Percentiles rank a stretch among this genome's conserved stretches.
Conservation (phyloP, 1,140 invertebrate species). For the Uloborus diversus region DNA sequence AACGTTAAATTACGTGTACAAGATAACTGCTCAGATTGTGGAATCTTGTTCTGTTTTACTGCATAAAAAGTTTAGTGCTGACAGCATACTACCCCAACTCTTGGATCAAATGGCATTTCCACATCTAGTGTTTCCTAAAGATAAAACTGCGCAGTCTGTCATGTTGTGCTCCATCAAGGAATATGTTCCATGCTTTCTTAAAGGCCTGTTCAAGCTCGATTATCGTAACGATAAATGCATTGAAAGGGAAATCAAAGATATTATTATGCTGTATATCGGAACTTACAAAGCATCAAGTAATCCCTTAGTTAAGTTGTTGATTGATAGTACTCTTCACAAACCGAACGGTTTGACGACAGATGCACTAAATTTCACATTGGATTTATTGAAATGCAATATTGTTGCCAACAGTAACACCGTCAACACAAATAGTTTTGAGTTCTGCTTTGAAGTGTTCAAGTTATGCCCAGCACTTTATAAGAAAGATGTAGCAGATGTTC, state of each 20-base stretch:
- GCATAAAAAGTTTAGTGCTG: background rate
- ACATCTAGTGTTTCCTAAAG: slow-evolving; percentile 8
- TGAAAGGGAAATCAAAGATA: slow-evolving; percentile 11
- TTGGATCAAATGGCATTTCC: slow-evolving; percentile 9
- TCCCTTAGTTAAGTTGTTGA: slow-evolving; percentile 4
- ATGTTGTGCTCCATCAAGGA: slow-evolving; percentile 18
- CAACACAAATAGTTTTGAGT: background rate
- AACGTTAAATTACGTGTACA: slow-evolving; percentile 10
- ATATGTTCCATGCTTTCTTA: slow-evolving; percentile 8
- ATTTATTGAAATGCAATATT: slow-evolving; percentile 6
- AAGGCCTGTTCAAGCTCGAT: slow-evolving; percentile 28
- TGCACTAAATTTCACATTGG: slow-evolving; percentile 16
- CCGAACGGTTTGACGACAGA: background rate
- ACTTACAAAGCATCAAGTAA: background rate
- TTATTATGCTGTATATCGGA: background rate
- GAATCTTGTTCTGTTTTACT: slow-evolving; percentile 24
- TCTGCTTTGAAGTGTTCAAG: slow-evolving; percentile 23
- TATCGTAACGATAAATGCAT: slow-evolving; percentile 21
- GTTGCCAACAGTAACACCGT: background rate
- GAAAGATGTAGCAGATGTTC: background rate
- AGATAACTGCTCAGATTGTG: slow-evolving; percentile 18
- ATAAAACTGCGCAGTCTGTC: slow-evolving; percentile 12
- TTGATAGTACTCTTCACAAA: background rate
- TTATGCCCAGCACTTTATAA: background rate
- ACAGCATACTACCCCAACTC: slow-evolving; percentile 14